phyloP scores from a whole-genome alignment of 2,113 vertebrate genomes.

The Scopus umbretta region DNA sequence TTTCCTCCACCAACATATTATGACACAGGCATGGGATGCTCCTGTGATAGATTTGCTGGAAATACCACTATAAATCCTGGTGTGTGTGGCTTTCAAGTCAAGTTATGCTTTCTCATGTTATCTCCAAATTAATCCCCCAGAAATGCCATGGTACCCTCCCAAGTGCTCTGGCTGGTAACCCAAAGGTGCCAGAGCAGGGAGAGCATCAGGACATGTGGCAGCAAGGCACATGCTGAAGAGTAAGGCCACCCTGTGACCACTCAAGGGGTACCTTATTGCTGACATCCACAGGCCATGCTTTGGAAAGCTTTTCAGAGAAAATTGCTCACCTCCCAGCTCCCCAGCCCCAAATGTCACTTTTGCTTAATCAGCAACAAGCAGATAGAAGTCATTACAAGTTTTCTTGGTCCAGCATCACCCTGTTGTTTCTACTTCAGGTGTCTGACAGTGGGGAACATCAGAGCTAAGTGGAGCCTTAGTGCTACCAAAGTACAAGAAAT shows the following conservation, averaged over 20 bases:
- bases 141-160: neutral
- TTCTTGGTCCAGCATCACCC: neutral
- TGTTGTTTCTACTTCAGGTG: neutral
- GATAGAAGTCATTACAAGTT: neutral
- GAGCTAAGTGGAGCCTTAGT: neutral
- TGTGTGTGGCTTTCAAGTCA: neutral
- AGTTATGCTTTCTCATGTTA: neutral
- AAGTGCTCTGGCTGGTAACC: neutral
- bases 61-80: neutral
- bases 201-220: rapidly evolving
- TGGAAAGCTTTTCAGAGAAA: neutral
- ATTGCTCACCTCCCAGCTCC: neutral
- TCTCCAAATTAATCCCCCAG: neutral
- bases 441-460: neutral
- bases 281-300: neutral
- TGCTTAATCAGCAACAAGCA: neutral
- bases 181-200: neutral
- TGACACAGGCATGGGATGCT: neutral
- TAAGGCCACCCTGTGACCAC: neutral
- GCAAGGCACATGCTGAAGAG: neutral
- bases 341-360: neutral
- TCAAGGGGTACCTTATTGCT: neutral
- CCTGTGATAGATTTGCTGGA: neutral
- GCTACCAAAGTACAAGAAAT: neutral
- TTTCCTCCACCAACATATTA: neutral